Evolutionary conservation across 1,140 invertebrate genomes (phyloP).

Genomic region (Paraescarpia echinospica): DNA sequence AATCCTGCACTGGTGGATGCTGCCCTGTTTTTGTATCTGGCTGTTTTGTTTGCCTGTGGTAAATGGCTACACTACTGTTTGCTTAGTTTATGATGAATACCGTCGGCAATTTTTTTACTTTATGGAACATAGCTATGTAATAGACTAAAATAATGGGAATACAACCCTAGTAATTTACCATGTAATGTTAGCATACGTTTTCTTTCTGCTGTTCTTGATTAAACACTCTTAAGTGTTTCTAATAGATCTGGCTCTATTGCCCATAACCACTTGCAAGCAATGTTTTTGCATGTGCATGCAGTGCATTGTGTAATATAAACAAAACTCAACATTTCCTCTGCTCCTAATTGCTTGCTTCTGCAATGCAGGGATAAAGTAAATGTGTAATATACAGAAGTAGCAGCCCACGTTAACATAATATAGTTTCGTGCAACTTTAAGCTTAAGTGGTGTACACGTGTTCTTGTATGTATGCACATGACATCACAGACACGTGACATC

Average conservation of each 20-base stretch:
- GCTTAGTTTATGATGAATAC: neutral
- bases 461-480: no score
- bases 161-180: neutral
- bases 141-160: neutral
- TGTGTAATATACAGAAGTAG: neutral
- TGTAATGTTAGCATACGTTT: neutral
- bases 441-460: no score
- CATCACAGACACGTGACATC: no score
- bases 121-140: neutral
- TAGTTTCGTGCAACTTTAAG: no score
- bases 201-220: neutral
- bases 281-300: no score
- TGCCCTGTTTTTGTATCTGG: neutral
- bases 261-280: no score
- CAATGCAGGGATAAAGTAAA: neutral
- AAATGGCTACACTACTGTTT: neutral
- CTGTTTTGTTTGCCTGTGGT: neutral
- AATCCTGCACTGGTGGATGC: neutral
- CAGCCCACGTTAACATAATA: no score
- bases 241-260: neutral
- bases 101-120: neutral
- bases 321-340: no score
- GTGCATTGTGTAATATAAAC: no score
- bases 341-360: neutral
- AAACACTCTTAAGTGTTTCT: neutral